Evolutionary conservation across 1,140 invertebrate genomes (phyloP), one percentile per base, ranked within the genome.

Genomic region (Cherax quadricarinatus): DNA sequence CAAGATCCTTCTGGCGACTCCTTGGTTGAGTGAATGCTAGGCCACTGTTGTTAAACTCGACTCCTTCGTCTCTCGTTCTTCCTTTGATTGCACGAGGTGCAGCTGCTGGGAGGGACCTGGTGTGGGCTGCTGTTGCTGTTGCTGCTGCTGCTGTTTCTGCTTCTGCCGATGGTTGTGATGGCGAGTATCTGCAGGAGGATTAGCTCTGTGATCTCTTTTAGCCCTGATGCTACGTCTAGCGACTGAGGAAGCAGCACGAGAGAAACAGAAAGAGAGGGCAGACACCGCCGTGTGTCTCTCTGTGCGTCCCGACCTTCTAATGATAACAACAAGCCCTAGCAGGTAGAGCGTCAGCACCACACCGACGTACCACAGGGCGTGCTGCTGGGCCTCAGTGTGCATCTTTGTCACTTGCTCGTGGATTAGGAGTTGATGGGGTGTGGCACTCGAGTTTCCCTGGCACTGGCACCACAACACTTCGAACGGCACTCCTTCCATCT

Each of bases 381-480:
- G 87, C 1, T 12, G 53, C 30, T 81, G 53, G 57, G 79, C 87
- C 12, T 89, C 75, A 3, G 53, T 24, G 60, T 89, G 87, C 75
- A 89, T 80, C 79, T 66, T 57, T 1, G 79, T 62, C 78, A 89
- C 70, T 62, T 89, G 75, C 9, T 73, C 41, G 24, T 81, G 75
- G 79, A 82, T 89, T 14, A 57, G 53, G 18, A 70, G 30, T 9
- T 24, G 21, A 60, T 89, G 87, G 18, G 87, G 87, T 5, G 53
- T 70, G 79, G 87, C 87, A 48, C 24, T 89, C 53, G 78, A 51
- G 79, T 83, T 81, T 3, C 87, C 87, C 62, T 89, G 87, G 41
- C 87, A 89, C 87, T 89, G 75, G 79, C 87, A 89, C 87, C 87
- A 89, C 60, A 89, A 41, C 60, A 62, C 60, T 14, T 81, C 78